phyloP scores from a whole-genome alignment of 2,888 invertebrate species.

The Tenthredo distinguenda region DNA sequence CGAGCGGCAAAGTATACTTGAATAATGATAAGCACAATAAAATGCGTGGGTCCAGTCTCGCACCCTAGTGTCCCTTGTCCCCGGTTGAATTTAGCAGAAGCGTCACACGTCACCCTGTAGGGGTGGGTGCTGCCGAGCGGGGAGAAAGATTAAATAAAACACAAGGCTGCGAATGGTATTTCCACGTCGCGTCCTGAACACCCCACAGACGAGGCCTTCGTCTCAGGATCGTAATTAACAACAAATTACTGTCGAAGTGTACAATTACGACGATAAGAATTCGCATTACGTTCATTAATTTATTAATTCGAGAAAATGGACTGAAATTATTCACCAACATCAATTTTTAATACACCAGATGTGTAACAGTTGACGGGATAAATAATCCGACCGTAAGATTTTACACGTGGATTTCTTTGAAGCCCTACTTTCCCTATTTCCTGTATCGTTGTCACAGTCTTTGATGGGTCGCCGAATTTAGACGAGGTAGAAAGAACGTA shows the following conservation, averaged over 20 bases:
- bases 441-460: background rate
- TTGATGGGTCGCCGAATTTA: background rate
- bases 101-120: constrained; percentile 6
- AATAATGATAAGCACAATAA: constrained; percentile 56
- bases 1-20: constrained; percentile 57
- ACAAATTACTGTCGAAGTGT: background rate
- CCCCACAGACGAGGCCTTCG: background rate
- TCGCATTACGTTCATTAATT: background rate
- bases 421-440: background rate
- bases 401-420: background rate
- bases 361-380: background rate
- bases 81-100: constrained; percentile 22
- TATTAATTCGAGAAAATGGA: background rate
- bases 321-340: background rate
- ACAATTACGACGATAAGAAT: background rate
- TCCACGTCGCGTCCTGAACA: background rate
- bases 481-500: background rate
- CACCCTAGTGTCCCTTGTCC: background rate
- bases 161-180: background rate
- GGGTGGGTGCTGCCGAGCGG: background rate
- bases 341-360: background rate
- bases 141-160: background rate
- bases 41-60: constrained; percentile 21
- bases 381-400: background rate
- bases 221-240: constrained; percentile 10